A percentile compares a stretch with the other conserved stretches of the same genome.
These are phyloP conservation scores for Acromyrmex heyeri DNA, from an alignment of 1,140 invertebrate species.

Conservation along the genomic window DNA sequence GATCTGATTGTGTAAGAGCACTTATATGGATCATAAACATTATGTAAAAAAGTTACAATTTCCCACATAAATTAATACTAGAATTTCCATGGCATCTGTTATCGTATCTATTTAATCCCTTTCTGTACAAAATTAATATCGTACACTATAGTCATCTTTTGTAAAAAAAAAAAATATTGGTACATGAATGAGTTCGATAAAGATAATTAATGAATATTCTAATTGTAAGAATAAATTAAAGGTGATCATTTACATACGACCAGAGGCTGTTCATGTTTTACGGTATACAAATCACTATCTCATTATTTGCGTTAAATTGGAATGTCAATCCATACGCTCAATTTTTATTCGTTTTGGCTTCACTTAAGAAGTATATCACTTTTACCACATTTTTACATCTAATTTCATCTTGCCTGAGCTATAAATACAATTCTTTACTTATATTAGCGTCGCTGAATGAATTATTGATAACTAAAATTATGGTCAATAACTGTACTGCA, in stretches of 20 bases:
- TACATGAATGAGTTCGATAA: background rate
- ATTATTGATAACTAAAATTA: slow-evolving; percentile 58
- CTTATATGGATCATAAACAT: slow-evolving; percentile 8
- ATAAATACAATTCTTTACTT: background rate
- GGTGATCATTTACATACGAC: slow-evolving; percentile 28
- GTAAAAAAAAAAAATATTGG: background rate
- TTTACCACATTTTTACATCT: slow-evolving; percentile 1
- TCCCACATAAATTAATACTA: slow-evolving; percentile 14
- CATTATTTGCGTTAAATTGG: slow-evolving; percentile 46
- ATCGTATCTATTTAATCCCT: background rate
- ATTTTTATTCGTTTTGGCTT: background rate
- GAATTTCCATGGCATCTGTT: background rate
- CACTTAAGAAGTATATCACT: slow-evolving; percentile 11
- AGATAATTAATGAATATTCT: slow-evolving; percentile 38
- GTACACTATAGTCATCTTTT: background rate
- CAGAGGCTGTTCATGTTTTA: slow-evolving; percentile 21
- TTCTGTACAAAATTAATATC: background rate
- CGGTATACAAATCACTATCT: slow-evolving; percentile 41
- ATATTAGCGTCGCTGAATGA: slow-evolving; percentile 5
- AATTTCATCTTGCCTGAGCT: slow-evolving; percentile 34
- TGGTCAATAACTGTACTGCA: slow-evolving; percentile 15
- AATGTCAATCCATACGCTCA: slow-evolving; percentile 10
- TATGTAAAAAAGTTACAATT: slow-evolving; percentile 5
- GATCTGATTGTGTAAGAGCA: slow-evolving; percentile 11
- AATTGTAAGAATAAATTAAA: slow-evolving; percentile 34